Conservation (phyloP, 2,888 invertebrate species). For the Cheilosia variabilis region DNA sequence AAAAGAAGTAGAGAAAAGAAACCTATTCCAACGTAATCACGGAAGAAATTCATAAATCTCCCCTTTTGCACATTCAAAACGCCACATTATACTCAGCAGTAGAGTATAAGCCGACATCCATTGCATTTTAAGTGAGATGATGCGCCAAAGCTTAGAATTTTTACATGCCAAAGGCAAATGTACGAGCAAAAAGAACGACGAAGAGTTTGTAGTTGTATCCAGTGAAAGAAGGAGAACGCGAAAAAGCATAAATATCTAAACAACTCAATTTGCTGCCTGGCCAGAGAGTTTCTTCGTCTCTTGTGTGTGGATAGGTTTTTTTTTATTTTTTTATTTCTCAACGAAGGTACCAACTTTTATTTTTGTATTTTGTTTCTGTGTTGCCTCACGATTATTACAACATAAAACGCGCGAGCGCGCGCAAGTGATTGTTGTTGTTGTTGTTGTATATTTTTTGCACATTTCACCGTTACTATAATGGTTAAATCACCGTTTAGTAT, state of each 20-base stretch:
- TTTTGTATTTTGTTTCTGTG: constrained; percentile 1
- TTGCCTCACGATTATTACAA: constrained; percentile 42
- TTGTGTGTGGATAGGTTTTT: constrained; percentile 24
- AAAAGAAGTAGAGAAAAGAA: background rate
- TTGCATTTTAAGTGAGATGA: constrained; percentile 59
- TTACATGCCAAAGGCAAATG: constrained; percentile 16
- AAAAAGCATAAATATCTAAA: constrained; percentile 43
- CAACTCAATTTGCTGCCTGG: constrained; percentile 58
- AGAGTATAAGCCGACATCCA: constrained; percentile 19
- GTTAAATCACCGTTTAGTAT: constrained; percentile 80
- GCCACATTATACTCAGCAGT: constrained; percentile 18
- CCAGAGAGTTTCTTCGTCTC: constrained; percentile 17
- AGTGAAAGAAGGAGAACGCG: background rate
- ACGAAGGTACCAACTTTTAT: background rate
- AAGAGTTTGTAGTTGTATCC: constrained; percentile 7
- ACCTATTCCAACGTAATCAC: constrained; percentile 39
- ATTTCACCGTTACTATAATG: constrained; percentile 81
- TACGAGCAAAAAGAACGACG: constrained; percentile 1
- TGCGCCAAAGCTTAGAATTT: constrained; percentile 50
- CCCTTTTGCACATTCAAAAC: background rate
- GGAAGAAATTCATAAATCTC: constrained; percentile 55
- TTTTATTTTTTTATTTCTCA: background rate
- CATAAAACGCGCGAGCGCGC: constrained; percentile 42
- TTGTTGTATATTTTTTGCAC: constrained; percentile 74
- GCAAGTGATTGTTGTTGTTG: background rate